Base-by-base conservation (phyloP, 2,113 vertebrate genomes). In the Zapus hudsonius region DNA sequence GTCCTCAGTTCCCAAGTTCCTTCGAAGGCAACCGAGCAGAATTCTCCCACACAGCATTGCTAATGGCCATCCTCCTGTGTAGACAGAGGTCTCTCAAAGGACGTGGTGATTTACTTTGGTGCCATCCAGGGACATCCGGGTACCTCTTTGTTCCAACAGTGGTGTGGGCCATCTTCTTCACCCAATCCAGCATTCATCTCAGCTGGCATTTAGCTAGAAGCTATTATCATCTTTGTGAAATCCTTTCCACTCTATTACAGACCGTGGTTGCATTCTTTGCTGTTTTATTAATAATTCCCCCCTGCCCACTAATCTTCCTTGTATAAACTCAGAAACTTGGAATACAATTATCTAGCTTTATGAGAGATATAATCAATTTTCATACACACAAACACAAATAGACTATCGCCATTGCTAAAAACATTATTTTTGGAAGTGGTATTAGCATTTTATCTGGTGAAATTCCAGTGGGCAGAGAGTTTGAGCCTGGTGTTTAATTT, bases 401-500 rank as follows among this genome's bases (percentile, higher is more conserved):
- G 70, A 87, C 38, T 31, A 86, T n/a, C n/a, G n/a, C 5, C 44
- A 82, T 70, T 33, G 87, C 74, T 72, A 84, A 19, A 74, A n/a
- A 67, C 89, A 82, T 87, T 87, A 73, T 52, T 38, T 64, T 84
- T 70, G 33, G 75, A 67, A 76, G 64, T 75, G 73, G 87, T 67
- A 42, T 95, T 96, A 90, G 72, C 69, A 95, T 70, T 96, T 96
- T 97, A 95, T 95, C 87, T 87, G 86, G 87, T 96, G 95, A 93
- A 97, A 97, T 95, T 97, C 96, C 93, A 97, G 93, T 80, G 96
- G 95, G 74, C 59, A 94, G 93, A 96, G 47, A 95, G 89, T 94
- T 97, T 97, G 97, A 97, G 90, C 47, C 36, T 17, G 81, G 95
- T 95, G 84, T 92, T 97, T 98, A 98, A 98, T 98, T 98, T 98